A percentile compares a stretch with the other conserved stretches of the same genome.
Evolutionary conservation across 1,140 invertebrate species (phyloP).

Genomic region (Plutomurus gul): DNA sequence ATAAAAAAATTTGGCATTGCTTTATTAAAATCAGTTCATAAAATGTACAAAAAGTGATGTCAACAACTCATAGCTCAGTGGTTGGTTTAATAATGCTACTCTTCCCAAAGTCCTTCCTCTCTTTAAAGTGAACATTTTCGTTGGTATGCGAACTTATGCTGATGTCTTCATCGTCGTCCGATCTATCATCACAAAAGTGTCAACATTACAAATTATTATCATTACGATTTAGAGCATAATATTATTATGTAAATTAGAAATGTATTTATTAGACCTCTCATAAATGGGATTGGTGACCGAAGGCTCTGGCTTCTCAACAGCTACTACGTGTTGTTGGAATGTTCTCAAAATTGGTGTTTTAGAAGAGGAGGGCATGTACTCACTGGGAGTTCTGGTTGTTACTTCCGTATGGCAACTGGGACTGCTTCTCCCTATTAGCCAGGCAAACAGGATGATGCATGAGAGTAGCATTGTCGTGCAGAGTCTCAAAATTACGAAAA

Average conservation of each 20-base stretch:
- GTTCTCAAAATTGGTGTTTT: conserved; percentile 62
- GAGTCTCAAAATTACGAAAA: neutral
- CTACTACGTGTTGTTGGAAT: conserved; percentile 52
- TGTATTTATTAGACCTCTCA: conserved; percentile 59
- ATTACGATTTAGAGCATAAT: neutral
- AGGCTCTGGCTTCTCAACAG: conserved; percentile 59
- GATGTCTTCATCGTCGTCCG: conserved; percentile 64
- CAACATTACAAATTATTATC: neutral
- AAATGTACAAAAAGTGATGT: conserved; percentile 10
- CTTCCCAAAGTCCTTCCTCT: conserved; percentile 72
- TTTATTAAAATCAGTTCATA: conserved; percentile 30
- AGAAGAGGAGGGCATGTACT: conserved; percentile 59
- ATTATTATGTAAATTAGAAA: neutral
- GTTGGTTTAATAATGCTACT: conserved; percentile 37
- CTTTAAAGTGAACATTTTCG: conserved; percentile 81
- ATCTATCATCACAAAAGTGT: conserved; percentile 61
- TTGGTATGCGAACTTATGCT: conserved; percentile 71
- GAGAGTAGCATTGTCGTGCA: neutral
- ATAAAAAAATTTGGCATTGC: conserved; percentile 21
- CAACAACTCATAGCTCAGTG: conserved; percentile 35
- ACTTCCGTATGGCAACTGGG: conserved; percentile 76
- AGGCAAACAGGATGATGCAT: neutral
- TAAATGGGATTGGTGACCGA: conserved; percentile 65
- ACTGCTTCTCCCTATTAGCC: conserved; percentile 38
- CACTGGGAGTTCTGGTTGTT: conserved; percentile 74